Evolutionary conservation across 2,113 vertebrate species (phyloP).

Genomic region (Antidorcas marsupialis): DNA sequence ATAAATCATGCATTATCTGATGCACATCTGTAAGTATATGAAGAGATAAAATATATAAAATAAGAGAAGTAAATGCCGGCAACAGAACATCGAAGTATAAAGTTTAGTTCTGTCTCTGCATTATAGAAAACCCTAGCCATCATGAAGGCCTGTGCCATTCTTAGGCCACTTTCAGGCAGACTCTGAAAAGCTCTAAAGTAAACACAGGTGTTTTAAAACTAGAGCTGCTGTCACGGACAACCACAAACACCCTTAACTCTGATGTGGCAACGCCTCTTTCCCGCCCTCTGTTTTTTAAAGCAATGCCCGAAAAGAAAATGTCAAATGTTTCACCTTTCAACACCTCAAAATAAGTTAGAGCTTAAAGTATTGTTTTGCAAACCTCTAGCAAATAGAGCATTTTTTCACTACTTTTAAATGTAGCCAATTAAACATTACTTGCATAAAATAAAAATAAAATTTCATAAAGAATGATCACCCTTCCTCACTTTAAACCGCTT

Average conservation of each 20-base stretch:
- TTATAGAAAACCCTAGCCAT: constrained; percentile 72
- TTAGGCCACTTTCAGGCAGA: constrained; percentile 84
- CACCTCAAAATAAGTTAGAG: constrained; percentile 83
- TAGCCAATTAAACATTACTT: constrained; percentile 75
- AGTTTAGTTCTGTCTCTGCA: constrained; percentile 64
- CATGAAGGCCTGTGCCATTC: constrained; percentile 77
- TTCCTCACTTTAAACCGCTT: not conserved
- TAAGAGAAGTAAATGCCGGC: constrained; percentile 62
- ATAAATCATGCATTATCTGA: not conserved
- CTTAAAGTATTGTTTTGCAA: constrained; percentile 81
- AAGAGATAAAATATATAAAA: constrained; percentile 26
- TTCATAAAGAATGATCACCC: constrained; percentile 46
- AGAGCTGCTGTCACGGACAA: constrained; percentile 85
- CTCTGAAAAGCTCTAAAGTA: constrained; percentile 90
- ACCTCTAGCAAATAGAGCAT: constrained; percentile 75
- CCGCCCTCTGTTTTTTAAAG: constrained; percentile 81
- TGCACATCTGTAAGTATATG: not conserved
- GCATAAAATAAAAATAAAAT: constrained; percentile 58
- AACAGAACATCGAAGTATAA: constrained; percentile 72
- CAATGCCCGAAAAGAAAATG: constrained; percentile 80
- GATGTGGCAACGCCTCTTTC: constrained; percentile 83
- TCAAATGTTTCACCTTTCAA: constrained; percentile 86
- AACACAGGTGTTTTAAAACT: constrained; percentile 91
- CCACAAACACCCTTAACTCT: constrained; percentile 85
- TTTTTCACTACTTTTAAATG: constrained; percentile 78